A percentile compares a stretch with the other conserved stretches of the same genome.
Conservation (phyloP, 2,113 vertebrate genomes). For the Cynopterus brachyotis region DNA sequence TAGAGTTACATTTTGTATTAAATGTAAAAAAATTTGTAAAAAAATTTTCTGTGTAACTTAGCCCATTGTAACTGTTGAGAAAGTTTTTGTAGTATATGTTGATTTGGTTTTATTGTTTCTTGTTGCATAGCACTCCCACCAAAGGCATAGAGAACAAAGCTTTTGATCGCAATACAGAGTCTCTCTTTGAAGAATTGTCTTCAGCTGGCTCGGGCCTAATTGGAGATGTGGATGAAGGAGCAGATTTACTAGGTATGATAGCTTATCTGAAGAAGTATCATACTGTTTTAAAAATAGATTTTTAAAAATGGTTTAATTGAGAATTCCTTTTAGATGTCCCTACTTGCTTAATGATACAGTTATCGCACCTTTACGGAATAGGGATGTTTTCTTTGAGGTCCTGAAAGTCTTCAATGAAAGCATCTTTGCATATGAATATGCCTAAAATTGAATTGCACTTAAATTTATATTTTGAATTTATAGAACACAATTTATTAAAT, state of each 20-base stretch:
- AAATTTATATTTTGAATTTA: slow-evolving; percentile 38
- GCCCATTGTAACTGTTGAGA: slow-evolving; percentile 80
- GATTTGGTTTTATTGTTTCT: slow-evolving; percentile 65
- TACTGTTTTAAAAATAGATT: neutral
- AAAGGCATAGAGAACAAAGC: slow-evolving; percentile 96
- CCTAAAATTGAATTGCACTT: neutral
- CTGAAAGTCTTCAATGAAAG: slow-evolving; percentile 36
- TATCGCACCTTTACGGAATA: neutral
- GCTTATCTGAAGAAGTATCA: slow-evolving; percentile 31
- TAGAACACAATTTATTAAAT: neutral
- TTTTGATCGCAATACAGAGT: slow-evolving; percentile 97
- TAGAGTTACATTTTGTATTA: slow-evolving; percentile 19
- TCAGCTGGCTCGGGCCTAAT: slow-evolving; percentile 96
- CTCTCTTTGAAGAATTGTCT: slow-evolving; percentile 97
- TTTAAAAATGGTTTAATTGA: neutral
- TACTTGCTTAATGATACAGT: neutral
- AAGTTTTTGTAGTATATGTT: slow-evolving; percentile 35
- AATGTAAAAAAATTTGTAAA: slow-evolving; percentile 34
- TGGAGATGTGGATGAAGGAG: slow-evolving; percentile 97
- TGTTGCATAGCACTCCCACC: slow-evolving; percentile 90
- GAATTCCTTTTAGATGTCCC: neutral
- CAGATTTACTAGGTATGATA: slow-evolving; percentile 95
- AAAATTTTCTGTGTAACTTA: neutral
- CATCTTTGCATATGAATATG: neutral
- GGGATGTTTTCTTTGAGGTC: slow-evolving; percentile 1